A percentile compares a stretch with the other conserved stretches of the same genome.
Evolutionary conservation across 2,888 invertebrate genomes (phyloP).

Genomic region (Drosophila nigritarsus): DNA sequence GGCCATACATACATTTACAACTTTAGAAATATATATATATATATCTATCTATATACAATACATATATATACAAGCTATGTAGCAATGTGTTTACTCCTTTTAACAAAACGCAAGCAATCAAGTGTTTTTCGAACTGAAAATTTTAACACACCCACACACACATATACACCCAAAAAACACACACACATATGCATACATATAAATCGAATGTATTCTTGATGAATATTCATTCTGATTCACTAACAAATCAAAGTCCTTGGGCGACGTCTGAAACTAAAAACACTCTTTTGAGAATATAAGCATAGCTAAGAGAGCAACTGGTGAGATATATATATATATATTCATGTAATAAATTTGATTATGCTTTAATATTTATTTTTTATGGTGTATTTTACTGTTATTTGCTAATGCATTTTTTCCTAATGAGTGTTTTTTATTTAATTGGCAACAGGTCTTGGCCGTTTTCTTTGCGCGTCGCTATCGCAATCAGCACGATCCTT

Average conservation of each 20-base stretch:
- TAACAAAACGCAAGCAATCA: constrained; percentile 68
- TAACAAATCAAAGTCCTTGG: constrained; percentile 13
- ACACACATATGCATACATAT: constrained; percentile 1
- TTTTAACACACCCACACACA: constrained; percentile 21
- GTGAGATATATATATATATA: constrained; percentile 50
- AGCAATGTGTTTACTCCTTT: constrained; percentile 63
- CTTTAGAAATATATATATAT: constrained; percentile 68
- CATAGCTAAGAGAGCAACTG: constrained; percentile 51
- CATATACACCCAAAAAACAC: constrained; percentile 20
- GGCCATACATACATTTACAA: constrained; percentile 55
- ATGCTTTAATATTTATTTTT: background rate
- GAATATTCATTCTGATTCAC: constrained; percentile 11
- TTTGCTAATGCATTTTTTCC: background rate
- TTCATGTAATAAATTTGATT: constrained; percentile 16
- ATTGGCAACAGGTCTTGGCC: constrained; percentile 90
- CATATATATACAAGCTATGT: constrained; percentile 51
- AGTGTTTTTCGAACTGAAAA: constrained; percentile 62
- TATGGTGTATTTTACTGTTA: background rate
- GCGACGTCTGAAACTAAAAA: constrained; percentile 26
- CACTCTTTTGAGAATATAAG: constrained; percentile 23
- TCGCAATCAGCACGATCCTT: constrained; percentile 92
- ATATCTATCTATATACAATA: constrained; percentile 31
- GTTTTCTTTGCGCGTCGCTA: constrained; percentile 92
- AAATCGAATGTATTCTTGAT: background rate
- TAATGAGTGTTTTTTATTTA: background rate